These are phyloP conservation scores for Philopedon plagiatum DNA, from an alignment of 2,888 invertebrate genomes.

Conservation along the genomic window DNA sequence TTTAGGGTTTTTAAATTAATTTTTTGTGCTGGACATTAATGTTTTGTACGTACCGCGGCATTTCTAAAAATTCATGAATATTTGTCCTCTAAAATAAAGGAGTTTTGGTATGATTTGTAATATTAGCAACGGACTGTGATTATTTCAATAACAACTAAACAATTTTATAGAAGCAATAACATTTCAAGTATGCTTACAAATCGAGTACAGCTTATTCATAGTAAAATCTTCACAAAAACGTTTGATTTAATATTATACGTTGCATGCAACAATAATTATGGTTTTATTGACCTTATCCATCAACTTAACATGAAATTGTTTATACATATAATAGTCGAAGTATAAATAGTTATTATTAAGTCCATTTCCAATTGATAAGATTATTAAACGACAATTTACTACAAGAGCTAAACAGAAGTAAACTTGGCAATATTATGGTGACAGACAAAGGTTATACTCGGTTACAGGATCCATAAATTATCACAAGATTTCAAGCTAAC, in stretches of 20 bases:
- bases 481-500: slow-evolving; percentile 4
- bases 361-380: background rate
- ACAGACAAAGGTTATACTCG: background rate
- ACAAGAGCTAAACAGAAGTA: background rate
- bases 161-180: background rate
- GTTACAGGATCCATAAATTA: slow-evolving; percentile 14
- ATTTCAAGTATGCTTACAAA: background rate
- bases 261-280: slow-evolving; percentile 7
- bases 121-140: too few species aligned
- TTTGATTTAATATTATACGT: background rate
- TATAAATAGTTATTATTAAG: background rate
- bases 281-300: slow-evolving; percentile 31
- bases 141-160: too few species aligned
- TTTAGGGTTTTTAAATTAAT: too few species aligned
- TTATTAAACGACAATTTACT: background rate
- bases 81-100: too few species aligned
- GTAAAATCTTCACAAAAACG: background rate
- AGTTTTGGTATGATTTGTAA: too few species aligned
- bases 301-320: slow-evolving; percentile 19
- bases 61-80: too few species aligned
- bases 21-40: too few species aligned
- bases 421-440: slow-evolving; percentile 16
- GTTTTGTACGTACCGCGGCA: too few species aligned
- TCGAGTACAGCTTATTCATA: slow-evolving; percentile 1
- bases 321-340: slow-evolving; percentile 1